phyloP scores from a whole-genome alignment of 2,888 invertebrate genomes.

The Deilephila elpenor region DNA sequence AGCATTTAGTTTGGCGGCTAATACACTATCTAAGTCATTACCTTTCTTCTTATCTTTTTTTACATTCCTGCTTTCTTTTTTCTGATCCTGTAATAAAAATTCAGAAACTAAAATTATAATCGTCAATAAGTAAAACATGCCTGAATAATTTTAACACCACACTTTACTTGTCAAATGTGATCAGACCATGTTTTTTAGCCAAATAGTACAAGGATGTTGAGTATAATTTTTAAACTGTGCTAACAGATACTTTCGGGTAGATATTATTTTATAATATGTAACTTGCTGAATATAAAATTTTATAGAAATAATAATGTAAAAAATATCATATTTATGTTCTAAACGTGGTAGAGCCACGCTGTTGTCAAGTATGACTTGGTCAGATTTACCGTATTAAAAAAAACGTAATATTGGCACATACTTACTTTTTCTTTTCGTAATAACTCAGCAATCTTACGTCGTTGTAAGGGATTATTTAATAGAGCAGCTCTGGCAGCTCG shows the following conservation, averaged over 20 bases:
- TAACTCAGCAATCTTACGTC: conserved; percentile 93
- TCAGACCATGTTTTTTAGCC: too few relatives aligned
- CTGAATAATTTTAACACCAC: neutral
- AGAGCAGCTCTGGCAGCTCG: conserved; percentile 93
- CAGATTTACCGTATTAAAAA: too few relatives aligned
- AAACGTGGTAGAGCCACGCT: too few relatives aligned
- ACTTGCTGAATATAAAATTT: too few relatives aligned
- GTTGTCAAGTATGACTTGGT: too few relatives aligned
- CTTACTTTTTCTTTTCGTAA: conserved; percentile 85
- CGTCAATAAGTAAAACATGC: neutral
- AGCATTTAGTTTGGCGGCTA: conserved; percentile 89
- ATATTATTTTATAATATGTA: too few relatives aligned
- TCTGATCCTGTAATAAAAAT: conserved; percentile 60
- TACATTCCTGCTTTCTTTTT: conserved; percentile 77
- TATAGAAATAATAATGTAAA: neutral
- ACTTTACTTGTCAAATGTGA: neutral
- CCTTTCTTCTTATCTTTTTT: conserved; percentile 77
- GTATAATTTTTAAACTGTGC: too few relatives aligned
- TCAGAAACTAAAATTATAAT: neutral
- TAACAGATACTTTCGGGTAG: too few relatives aligned
- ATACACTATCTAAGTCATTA: conserved; percentile 86
- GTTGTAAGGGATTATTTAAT: conserved; percentile 95
- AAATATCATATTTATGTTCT: neutral
- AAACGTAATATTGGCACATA: neutral
- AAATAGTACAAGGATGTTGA: too few relatives aligned